A percentile compares a stretch with the other conserved stretches of the same genome.
Evolutionary conservation across 1,140 invertebrate genomes (phyloP).

Genomic region (Theocolax elegans): DNA sequence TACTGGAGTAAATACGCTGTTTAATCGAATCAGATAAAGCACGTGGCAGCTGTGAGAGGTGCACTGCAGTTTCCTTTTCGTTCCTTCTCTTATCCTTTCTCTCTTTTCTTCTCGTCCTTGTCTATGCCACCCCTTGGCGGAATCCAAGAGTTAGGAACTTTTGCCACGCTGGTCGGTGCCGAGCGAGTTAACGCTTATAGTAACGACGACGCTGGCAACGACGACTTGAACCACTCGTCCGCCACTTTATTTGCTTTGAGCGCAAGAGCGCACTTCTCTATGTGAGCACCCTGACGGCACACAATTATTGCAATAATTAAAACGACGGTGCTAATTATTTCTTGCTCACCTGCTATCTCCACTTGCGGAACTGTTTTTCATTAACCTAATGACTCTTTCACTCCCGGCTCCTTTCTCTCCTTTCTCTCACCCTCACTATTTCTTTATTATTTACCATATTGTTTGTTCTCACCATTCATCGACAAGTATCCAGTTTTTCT

Average conservation of each 20-base stretch:
- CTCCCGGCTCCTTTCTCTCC: not conserved
- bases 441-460: no score
- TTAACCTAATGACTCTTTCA: not conserved
- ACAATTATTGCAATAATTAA: constrained; percentile 27
- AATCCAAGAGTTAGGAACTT: not conserved
- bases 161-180: not conserved
- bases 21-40: constrained; percentile 32
- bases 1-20: constrained; percentile 29
- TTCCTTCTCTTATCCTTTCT: not conserved
- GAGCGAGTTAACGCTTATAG: not conserved
- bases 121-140: not conserved
- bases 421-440: not conserved
- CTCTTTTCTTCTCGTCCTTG: not conserved
- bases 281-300: not conserved
- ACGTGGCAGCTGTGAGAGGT: constrained; percentile 3
- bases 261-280: constrained; percentile 1
- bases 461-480: no score
- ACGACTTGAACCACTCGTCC: not conserved
- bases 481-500: no score
- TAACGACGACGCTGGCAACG: not conserved
- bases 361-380: not conserved
- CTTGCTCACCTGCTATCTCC: not conserved
- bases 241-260: constrained; percentile 2
- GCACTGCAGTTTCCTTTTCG: no score
- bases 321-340: constrained; percentile 24